Evolutionary conservation across 2,888 invertebrate species (phyloP).

Genomic region (Seladonia tumulorum): DNA sequence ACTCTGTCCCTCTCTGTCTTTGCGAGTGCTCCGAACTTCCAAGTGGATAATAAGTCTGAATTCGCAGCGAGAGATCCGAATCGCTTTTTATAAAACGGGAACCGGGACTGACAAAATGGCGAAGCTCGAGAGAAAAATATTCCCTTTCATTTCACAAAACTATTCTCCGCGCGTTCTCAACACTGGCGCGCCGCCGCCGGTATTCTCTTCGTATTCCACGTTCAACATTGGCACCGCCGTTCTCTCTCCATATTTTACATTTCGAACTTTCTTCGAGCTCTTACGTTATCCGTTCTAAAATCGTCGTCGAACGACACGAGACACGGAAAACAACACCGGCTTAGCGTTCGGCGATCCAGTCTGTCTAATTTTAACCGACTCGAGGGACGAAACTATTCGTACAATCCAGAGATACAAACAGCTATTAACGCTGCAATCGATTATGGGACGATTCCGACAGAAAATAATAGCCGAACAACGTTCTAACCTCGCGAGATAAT

Average conservation of each 20-base stretch:
- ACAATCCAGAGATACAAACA: neutral
- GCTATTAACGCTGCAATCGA: constrained; percentile 3
- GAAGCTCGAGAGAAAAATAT: neutral
- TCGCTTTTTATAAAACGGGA: neutral
- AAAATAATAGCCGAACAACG: neutral
- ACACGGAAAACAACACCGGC: constrained; percentile 11
- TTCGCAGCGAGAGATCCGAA: neutral
- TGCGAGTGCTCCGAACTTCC: neutral
- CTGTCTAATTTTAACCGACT: neutral
- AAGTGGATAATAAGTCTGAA: constrained; percentile 4
- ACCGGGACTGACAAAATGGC: neutral
- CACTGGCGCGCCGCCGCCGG: neutral
- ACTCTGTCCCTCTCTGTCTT: neutral
- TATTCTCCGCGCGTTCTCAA: neutral
- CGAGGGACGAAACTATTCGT: neutral
- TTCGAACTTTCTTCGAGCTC: neutral
- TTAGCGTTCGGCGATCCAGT: neutral
- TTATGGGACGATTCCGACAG: neutral
- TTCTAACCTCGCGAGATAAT: too few species aligned
- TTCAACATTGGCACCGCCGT: neutral
- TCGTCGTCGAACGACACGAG: constrained; percentile 10
- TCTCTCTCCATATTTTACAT: neutral
- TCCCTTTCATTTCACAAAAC: constrained; percentile 1
- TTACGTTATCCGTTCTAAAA: neutral
- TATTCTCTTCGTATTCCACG: neutral